These are phyloP conservation scores for Sinhomidia bicolor DNA, from an alignment of 2,888 invertebrate species.

Conservation along the genomic window DNA sequence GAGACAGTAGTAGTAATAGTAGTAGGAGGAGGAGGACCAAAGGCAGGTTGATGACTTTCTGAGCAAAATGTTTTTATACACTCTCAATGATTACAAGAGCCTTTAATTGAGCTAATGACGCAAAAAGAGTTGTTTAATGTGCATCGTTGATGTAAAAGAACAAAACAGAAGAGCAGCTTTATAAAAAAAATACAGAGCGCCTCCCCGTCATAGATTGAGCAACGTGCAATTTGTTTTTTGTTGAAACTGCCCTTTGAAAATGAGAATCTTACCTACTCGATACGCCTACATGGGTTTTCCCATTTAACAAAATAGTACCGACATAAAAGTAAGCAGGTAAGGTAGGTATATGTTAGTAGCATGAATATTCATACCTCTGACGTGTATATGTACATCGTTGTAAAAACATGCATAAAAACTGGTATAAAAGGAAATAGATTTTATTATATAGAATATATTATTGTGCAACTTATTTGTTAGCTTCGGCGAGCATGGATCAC, in stretches of 20 bases:
- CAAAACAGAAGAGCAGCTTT: not conserved
- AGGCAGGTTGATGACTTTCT: conserved; percentile 34
- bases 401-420: too few relatives aligned
- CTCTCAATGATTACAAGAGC: conserved; percentile 40
- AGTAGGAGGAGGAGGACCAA: not conserved
- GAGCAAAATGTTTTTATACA: conserved; percentile 37
- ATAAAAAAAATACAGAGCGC: not conserved
- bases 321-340: not conserved
- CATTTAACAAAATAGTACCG: not conserved
- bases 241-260: not conserved
- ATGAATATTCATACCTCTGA: too few relatives aligned
- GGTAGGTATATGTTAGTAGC: too few relatives aligned
- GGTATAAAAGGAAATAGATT: not conserved
- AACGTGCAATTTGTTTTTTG: not conserved
- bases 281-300: not conserved
- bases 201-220: not conserved
- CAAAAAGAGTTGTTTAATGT: not conserved
- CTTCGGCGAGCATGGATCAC: conserved; percentile 29
- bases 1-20: too few relatives aligned
- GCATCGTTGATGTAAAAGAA: not conserved
- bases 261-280: not conserved
- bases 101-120: conserved; percentile 51
- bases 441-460: not conserved
- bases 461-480: conserved; percentile 16
- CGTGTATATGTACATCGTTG: too few relatives aligned